Percentiles rank a stretch among this genome's conserved stretches.
Evolutionary conservation across 2,888 invertebrate genomes (phyloP).

Genomic region (Tortrix viridana): DNA sequence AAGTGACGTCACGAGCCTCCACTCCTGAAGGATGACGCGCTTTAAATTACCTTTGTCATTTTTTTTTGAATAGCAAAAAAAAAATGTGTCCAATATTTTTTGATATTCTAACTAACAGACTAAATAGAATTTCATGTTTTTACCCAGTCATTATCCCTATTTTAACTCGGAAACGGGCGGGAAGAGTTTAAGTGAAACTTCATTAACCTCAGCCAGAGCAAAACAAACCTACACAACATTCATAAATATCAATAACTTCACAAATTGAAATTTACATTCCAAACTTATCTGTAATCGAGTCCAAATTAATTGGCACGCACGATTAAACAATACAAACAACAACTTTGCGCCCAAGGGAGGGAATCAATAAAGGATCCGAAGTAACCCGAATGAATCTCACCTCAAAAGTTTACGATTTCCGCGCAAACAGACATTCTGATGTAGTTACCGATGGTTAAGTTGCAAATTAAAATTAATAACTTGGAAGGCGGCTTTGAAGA

Average conservation of each 20-base stretch:
- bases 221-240: conserved; percentile 8
- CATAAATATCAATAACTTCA: conserved; percentile 1
- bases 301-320: conserved; percentile 34
- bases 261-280: conserved; percentile 1
- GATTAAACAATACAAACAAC: conserved; percentile 36
- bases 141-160: too few relatives aligned
- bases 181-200: too few relatives aligned
- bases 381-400: conserved; percentile 34
- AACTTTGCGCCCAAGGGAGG: conserved; percentile 29
- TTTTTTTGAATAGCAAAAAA: too few relatives aligned
- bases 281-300: conserved; percentile 1
- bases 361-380: conserved; percentile 29
- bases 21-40: too few relatives aligned
- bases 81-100: too few relatives aligned
- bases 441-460: conserved; percentile 44
- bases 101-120: too few relatives aligned
- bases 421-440: conserved; percentile 46
- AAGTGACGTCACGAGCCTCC: too few relatives aligned
- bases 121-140: too few relatives aligned
- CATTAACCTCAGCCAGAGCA: too few relatives aligned
- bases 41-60: too few relatives aligned
- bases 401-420: conserved; percentile 22
- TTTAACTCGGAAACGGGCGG: too few relatives aligned
- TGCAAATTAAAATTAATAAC: conserved; percentile 64
- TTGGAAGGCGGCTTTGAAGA: conserved; percentile 37